Conservation (phyloP, 2,797 vertebrate species). For the Sciaenops ocellatus region DNA sequence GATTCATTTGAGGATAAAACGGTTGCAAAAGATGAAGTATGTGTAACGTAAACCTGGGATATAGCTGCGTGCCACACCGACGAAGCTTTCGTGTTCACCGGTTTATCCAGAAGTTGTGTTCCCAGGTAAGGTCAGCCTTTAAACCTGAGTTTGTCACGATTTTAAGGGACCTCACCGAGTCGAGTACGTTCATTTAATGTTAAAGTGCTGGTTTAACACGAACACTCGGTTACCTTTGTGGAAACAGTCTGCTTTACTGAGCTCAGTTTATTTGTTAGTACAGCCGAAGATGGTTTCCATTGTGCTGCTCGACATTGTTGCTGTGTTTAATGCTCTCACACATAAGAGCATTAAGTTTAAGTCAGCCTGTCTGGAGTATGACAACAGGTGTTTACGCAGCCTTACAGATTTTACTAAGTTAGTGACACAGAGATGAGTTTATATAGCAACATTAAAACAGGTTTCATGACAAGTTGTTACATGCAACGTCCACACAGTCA, state of each 20-base stretch:
- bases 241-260: constrained; percentile 10
- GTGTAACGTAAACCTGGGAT: constrained; percentile 63
- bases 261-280: constrained; percentile 26
- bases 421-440: not conserved
- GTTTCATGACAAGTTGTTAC: not conserved
- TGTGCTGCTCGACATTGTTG: constrained; percentile 63
- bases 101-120: constrained; percentile 62
- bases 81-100: constrained; percentile 59
- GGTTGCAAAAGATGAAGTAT: constrained; percentile 66
- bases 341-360: constrained; percentile 73
- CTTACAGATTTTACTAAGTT: constrained; percentile 10
- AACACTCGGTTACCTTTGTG: not conserved
- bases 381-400: constrained; percentile 75
- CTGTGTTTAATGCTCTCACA: constrained; percentile 61
- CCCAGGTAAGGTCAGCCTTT: constrained; percentile 67
- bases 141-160: not conserved
- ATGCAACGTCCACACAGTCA: not conserved
- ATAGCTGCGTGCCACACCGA: constrained; percentile 62
- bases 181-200: not conserved
- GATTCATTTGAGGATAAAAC: not conserved
- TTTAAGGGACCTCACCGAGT: not conserved
- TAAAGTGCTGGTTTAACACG: constrained; percentile 2
- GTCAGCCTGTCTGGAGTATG: constrained; percentile 48
- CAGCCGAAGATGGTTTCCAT: constrained; percentile 60
- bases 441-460: not conserved